Evolutionary conservation across 37 sponge, comb jelly and placozoan genomes (phyloP).

Genomic region (Hormiphora californensis): DNA sequence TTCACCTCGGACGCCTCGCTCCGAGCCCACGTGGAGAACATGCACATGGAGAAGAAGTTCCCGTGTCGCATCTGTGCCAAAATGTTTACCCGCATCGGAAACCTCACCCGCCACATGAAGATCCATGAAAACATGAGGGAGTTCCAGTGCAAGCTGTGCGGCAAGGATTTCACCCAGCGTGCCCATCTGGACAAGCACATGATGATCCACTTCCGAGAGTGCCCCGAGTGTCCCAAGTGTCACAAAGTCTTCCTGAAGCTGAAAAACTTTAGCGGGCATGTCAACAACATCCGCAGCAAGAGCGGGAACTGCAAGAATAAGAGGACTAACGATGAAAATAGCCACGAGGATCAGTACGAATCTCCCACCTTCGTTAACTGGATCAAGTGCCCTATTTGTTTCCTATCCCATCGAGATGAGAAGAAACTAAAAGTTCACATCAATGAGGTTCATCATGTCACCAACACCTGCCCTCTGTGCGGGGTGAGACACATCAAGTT

Average conservation of each 20-base stretch:
- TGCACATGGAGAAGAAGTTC: conserved; percentile 26
- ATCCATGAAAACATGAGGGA: conserved; percentile 23
- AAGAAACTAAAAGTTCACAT: conserved; percentile 21
- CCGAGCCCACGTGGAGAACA: conserved; percentile 1
- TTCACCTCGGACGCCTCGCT: conserved; percentile 3
- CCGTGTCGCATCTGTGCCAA: not conserved
- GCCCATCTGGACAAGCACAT: conserved; percentile 40
- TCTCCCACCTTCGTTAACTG: too few relatives aligned
- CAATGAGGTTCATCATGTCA: conserved; percentile 33
- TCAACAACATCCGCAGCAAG: not conserved
- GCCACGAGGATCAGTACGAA: too few relatives aligned
- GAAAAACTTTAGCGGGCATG: conserved; percentile 26
- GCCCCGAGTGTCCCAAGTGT: conserved; percentile 22
- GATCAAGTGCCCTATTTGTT: conserved; percentile 35
- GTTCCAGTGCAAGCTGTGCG: conserved; percentile 15
- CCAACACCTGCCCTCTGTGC: conserved; percentile 48
- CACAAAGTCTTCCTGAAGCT: conserved; percentile 4
- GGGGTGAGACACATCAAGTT: not conserved
- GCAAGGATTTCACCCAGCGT: conserved; percentile 41
- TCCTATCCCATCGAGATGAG: not conserved
- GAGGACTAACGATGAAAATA: too few relatives aligned
- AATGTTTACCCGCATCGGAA: conserved; percentile 19
- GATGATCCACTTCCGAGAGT: conserved; percentile 43
- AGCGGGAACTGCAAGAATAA: too few relatives aligned
- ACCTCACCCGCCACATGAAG: conserved; percentile 40